These are phyloP conservation scores for Musca vetustissima DNA, from an alignment of 1,140 invertebrate species.

Conservation along the genomic window DNA sequence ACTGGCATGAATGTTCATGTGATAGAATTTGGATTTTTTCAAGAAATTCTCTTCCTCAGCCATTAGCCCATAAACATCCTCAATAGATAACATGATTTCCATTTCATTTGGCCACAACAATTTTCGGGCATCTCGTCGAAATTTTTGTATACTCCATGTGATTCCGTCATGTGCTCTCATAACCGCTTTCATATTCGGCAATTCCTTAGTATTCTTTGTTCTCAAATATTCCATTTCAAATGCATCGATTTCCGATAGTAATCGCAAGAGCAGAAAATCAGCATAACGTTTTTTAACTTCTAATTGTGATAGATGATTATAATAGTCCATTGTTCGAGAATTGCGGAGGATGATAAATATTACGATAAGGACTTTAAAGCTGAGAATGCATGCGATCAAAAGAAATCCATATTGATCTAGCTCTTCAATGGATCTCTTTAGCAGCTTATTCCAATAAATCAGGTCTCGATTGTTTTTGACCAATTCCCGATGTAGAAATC, in stretches of 20 bases:
- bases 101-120: constrained; percentile 46
- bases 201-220: constrained; percentile 30
- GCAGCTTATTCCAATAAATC: constrained; percentile 42
- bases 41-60: constrained; percentile 43
- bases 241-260: constrained; percentile 44
- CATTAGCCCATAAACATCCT: constrained; percentile 46
- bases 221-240: constrained; percentile 41
- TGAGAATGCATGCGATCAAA: constrained; percentile 30
- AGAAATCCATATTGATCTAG: constrained; percentile 40
- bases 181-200: constrained; percentile 36
- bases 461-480: constrained; percentile 40
- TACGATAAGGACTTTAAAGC: constrained; percentile 26
- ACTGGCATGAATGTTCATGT: constrained; percentile 41
- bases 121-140: constrained; percentile 50
- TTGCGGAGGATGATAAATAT: constrained; percentile 38
- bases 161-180: constrained; percentile 42
- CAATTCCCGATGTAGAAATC: constrained; percentile 47
- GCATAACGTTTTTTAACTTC: constrained; percentile 53
- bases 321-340: constrained; percentile 30
- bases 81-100: constrained; percentile 47
- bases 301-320: constrained; percentile 38
- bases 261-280: constrained; percentile 43
- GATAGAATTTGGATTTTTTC: constrained; percentile 40
- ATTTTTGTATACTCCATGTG: constrained; percentile 44
- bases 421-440: constrained; percentile 34